Base-by-base conservation (phyloP, 2,888 invertebrate species). In the Rhaphigaster nebulosa region DNA sequence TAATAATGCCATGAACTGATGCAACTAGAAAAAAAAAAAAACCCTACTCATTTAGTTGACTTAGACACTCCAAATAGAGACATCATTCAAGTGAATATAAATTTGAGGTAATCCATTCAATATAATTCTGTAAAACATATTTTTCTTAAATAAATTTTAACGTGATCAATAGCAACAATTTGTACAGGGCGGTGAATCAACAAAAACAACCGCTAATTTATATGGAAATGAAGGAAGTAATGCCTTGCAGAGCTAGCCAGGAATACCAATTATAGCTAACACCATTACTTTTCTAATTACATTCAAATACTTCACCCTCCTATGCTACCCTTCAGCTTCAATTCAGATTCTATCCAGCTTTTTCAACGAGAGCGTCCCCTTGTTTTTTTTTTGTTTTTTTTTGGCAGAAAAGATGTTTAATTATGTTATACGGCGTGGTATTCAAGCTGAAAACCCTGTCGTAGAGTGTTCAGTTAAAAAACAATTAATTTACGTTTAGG, bases 171-270 rank as follows among this genome's bases (percentile, higher is more conserved):
- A 23, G 23, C 80, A 80, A 45, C 41, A 80, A 38, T 80, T 41
- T 4, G 26, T 38, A 41, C 41, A 80, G 23, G 41, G 41, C 41
- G 23, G 29, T 18, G 29, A 65, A 65, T 34, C 65, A 65, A 34
- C 65, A 65, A 65, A 80, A 80, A 80, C 80, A 80, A 45, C 23
- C 23, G 80, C 80, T 80, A 80, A 80, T 80, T 80, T 80, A 41
- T 80, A 80, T 80, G 41, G 41, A 45, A 45, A 45, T 80, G 80
- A 45, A 45, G 80, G 38, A 45, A 41, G 80, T 38, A 26, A 80
- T 80, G 38, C 80, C 12, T 26, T 18, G 3, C 29, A 65, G 65
- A 65, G 65, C 18, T 65, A 29, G 41, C 23, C 23, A 26, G 41
- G 80, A 80, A 80, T 80, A 80, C 18, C 80, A 80, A 80, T 80